These are phyloP conservation scores for Anoplophora glabripennis DNA, from an alignment of 1,140 invertebrate species.

Conservation along the genomic window DNA sequence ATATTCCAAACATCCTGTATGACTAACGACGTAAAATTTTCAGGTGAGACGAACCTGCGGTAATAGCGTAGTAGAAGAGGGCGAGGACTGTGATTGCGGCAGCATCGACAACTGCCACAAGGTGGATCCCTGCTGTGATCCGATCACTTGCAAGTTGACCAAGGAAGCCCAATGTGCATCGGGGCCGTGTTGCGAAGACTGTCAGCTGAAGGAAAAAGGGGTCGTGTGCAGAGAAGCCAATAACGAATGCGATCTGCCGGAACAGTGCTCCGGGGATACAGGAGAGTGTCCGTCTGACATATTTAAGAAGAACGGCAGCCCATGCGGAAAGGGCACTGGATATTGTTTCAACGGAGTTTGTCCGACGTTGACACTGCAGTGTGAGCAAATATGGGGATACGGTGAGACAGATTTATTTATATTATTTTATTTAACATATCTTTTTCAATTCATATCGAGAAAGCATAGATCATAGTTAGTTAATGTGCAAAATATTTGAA, in stretches of 20 bases:
- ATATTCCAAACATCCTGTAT: no score
- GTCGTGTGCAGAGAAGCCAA: constrained; percentile 76
- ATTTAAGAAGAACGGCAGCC: constrained; percentile 86
- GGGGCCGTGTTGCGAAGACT: constrained; percentile 85
- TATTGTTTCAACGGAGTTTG: constrained; percentile 91
- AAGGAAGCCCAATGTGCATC: constrained; percentile 88
- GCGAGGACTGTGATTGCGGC: constrained; percentile 92
- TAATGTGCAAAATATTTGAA: no score
- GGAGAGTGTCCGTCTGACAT: constrained; percentile 87
- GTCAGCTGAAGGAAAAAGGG: constrained; percentile 66
- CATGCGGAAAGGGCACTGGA: constrained; percentile 58
- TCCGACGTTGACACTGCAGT: constrained; percentile 82
- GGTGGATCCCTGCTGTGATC: constrained; percentile 91
- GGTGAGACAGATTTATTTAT: constrained; percentile 22
- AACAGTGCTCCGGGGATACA: constrained; percentile 81
- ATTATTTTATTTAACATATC: no score
- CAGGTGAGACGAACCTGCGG: constrained; percentile 79
- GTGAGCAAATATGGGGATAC: constrained; percentile 88
- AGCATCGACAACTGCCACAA: constrained; percentile 80
- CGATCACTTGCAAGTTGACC: constrained; percentile 88
- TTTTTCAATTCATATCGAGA: no score
- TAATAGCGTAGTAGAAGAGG: constrained; percentile 90
- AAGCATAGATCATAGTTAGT: no score
- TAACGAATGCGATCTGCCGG: constrained; percentile 93
- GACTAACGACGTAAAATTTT: constrained; percentile 48